Evolutionary conservation across 2,888 invertebrate genomes (phyloP).

Genomic region (Adelognathus sp.): DNA sequence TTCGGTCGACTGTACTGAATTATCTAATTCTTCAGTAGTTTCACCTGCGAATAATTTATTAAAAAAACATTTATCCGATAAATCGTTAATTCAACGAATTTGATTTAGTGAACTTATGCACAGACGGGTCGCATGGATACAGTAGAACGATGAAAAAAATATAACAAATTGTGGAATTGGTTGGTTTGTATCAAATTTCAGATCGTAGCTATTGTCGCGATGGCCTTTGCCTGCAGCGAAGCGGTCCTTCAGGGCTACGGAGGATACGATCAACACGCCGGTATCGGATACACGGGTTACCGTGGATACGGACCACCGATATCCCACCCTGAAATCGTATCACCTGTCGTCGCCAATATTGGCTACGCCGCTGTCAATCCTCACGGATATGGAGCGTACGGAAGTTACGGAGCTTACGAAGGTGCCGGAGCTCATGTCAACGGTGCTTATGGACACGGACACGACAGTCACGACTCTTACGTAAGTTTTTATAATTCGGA

Average conservation of each 20-base stretch:
- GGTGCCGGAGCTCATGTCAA: conserved; percentile 46
- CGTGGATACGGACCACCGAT: conserved; percentile 59
- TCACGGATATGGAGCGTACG: conserved; percentile 42
- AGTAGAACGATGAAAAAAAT: not conserved
- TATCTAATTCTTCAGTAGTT: too few relatives aligned
- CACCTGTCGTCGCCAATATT: conserved; percentile 48
- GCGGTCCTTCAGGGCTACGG: conserved; percentile 60
- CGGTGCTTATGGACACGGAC: conserved; percentile 42
- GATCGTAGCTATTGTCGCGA: conserved; percentile 59
- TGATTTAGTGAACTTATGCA: too few relatives aligned
- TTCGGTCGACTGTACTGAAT: too few relatives aligned
- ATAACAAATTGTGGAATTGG: not conserved
- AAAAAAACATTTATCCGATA: not conserved
- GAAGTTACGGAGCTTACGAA: conserved; percentile 16
- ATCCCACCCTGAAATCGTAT: conserved; percentile 46
- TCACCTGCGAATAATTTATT: too few relatives aligned
- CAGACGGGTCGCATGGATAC: too few relatives aligned
- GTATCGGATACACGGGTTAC: conserved; percentile 34
- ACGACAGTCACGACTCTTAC: conserved; percentile 65
- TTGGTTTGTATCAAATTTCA: conserved; percentile 21
- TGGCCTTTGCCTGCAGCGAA: conserved; percentile 63
- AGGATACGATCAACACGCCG: conserved; percentile 21
- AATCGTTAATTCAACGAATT: not conserved
- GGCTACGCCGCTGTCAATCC: conserved; percentile 52
- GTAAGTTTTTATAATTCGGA: conserved; percentile 62